A percentile compares a stretch with the other conserved stretches of the same genome.
Evolutionary conservation across 2,113 vertebrate species (phyloP).

Genomic region (Myrmophylax atrothorax): DNA sequence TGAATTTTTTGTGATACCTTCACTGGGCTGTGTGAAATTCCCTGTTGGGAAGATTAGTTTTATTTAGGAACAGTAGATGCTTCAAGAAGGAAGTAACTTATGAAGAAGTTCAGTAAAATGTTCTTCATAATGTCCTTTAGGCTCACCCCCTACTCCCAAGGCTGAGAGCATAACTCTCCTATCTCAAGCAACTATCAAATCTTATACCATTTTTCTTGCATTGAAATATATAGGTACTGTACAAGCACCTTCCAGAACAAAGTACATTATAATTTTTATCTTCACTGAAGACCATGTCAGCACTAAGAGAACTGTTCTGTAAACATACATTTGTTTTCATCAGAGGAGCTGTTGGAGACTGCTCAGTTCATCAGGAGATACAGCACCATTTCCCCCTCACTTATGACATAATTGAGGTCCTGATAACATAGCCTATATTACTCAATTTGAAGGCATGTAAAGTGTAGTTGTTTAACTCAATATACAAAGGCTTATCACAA

Average conservation of each 20-base stretch:
- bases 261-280: neutral
- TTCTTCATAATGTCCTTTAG: neutral
- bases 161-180: neutral
- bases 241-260: neutral
- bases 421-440: neutral
- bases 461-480: neutral
- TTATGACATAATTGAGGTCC: neutral
- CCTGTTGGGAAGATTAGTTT: constrained; percentile 16
- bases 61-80: neutral
- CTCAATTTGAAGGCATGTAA: neutral
- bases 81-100: constrained; percentile 31
- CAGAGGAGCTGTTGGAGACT: neutral
- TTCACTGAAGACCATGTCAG: neutral
- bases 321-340: neutral
- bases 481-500: constrained; percentile 1
- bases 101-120: constrained; percentile 9
- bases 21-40: neutral
- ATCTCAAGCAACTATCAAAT: neutral
- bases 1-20: neutral
- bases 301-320: neutral
- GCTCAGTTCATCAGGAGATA: neutral
- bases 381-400: neutral
- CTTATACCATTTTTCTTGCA: neutral
- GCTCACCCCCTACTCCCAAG: neutral
- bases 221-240: neutral